phyloP scores from a whole-genome alignment of 2,113 vertebrate species.

The Ramphastos sulfuratus region DNA sequence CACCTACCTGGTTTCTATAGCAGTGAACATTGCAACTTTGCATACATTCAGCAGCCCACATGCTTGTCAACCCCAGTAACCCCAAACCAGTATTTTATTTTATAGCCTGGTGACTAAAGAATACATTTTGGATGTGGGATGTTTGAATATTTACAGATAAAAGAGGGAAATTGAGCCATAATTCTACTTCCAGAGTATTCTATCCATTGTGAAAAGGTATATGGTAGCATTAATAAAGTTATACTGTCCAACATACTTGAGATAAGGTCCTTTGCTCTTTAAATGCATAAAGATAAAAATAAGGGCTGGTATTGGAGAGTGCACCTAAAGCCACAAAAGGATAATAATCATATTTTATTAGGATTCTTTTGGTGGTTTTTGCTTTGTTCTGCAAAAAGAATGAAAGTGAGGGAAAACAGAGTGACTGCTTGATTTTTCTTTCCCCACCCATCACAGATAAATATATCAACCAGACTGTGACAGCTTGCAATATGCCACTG shows the following conservation, averaged over 20 bases:
- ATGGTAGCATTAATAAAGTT: not conserved
- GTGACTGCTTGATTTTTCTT: not conserved
- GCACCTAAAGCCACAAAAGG: not conserved
- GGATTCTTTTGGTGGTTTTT: not conserved
- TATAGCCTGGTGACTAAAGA: not conserved
- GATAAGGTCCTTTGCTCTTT: not conserved
- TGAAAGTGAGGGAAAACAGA: rapidly evolving
- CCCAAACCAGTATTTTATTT: not conserved
- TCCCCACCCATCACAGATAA: not conserved
- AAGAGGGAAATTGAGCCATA: not conserved
- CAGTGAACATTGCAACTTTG: not conserved
- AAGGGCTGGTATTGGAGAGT: not conserved
- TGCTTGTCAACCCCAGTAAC: not conserved
- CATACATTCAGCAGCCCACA: not conserved
- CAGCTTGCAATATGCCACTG: not conserved
- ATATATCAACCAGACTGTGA: not conserved
- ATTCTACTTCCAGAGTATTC: not conserved
- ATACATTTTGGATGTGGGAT: not conserved
- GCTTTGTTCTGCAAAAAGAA: not conserved
- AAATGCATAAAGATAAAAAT: not conserved
- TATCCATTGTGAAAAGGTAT: not conserved
- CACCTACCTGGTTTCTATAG: not conserved
- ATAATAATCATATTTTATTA: not conserved
- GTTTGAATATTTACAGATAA: not conserved
- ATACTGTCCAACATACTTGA: not conserved